phyloP scores from a whole-genome alignment of 2,888 invertebrate species.

The Petrolisthes cinctipes region DNA sequence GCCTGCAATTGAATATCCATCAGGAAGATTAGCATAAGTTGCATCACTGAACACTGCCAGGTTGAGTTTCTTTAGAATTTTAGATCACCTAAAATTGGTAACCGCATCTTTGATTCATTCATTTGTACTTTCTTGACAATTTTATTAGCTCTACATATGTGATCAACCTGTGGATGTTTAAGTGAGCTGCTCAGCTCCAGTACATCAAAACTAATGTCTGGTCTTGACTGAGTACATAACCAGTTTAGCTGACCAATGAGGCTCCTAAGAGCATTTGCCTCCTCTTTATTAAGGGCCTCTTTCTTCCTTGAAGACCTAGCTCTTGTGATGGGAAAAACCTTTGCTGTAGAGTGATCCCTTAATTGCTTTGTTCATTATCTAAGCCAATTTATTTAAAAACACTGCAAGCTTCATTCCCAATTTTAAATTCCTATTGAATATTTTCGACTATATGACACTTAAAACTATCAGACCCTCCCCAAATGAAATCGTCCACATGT shows the following conservation, averaged over 20 bases:
- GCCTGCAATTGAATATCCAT: not conserved
- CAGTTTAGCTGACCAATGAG: slow-evolving; percentile 3
- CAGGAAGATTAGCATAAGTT: not conserved
- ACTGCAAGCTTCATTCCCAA: not conserved
- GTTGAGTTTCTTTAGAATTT: not conserved
- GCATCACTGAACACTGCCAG: not conserved
- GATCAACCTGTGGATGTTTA: not conserved
- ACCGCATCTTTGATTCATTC: not conserved
- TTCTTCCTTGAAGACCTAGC: not conserved
- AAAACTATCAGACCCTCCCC: not conserved
- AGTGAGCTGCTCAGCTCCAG: slow-evolving; percentile 4
- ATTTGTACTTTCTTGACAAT: not conserved
- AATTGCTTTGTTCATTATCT: not conserved
- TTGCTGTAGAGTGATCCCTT: not conserved
- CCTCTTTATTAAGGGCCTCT: not conserved
- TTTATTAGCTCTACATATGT: slow-evolving; percentile 4
- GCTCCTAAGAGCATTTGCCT: not conserved
- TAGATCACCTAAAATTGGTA: slow-evolving; percentile 3
- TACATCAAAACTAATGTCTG: slow-evolving; percentile 8
- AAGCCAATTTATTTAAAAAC: slow-evolving; percentile 15
- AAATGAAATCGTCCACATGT: slow-evolving; percentile 13
- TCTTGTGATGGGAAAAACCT: not conserved
- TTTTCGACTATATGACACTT: not conserved
- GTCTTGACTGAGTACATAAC: slow-evolving; percentile 6
- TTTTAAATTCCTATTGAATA: not conserved